Evolutionary conservation across 2,888 invertebrate species (phyloP), one percentile per base, ranked within the genome.

Genomic region (Spialia ferax): DNA sequence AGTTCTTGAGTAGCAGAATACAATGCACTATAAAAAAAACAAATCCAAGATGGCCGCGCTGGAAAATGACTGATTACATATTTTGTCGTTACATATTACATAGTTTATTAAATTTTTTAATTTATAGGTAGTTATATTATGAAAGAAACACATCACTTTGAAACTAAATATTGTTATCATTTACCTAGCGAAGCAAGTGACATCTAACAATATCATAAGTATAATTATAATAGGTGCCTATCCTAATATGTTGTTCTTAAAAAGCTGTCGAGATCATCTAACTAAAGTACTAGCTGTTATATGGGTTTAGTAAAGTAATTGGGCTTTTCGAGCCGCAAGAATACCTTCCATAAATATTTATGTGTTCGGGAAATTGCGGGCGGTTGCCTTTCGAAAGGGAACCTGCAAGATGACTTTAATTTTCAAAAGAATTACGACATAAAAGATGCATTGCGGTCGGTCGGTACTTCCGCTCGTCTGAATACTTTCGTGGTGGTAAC

Each of bases 291-390:
- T 15, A 15, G 15, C 1, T 20, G 6, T 48, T 48, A 20, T 8
- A 20, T 18, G 8, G 3, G 45, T 45, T 18, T 18, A 18, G 18
- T 20, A 20, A 45, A 18, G 18, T 20, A 20, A 20, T 45, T 45
- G 8, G 23, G 45, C 42, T 71, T 64, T 54, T 38, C 32, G 65
- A 54, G 64, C 66, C 64, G 68, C 65, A 71, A 65, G 71, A 64
- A 56, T 10, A 71, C 63, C 72, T 63, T 75, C 73, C 80, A 81
- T 82, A 80, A 83, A 82, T 82, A 83, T 83, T 77, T 77, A 80
- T 74, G 71, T 76, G 71, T 70, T 52, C 71, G 74, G 72, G 45
- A 59, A 1, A 38, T 38, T n/a, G 74, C 69, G 60, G 65, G 67
- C 72, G 69, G 50, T 68, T 52, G 48, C 73, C 66, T 66, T 50